Conservation (phyloP, 2,113 vertebrate genomes). For the Colaptes auratus region DNA sequence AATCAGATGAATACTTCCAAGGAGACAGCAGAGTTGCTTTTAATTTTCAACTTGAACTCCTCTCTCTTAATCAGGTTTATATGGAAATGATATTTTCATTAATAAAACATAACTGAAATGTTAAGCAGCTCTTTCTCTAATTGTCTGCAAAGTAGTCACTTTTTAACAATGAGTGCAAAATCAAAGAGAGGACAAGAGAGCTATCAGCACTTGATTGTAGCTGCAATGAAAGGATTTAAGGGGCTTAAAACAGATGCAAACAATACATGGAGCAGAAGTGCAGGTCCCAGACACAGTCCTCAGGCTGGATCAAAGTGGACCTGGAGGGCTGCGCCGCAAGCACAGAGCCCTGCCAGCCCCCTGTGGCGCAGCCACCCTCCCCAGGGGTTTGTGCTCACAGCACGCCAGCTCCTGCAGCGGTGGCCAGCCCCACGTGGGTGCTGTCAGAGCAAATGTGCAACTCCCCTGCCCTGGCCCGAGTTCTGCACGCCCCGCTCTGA, state of each 20-base stretch:
- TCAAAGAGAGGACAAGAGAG: background rate
- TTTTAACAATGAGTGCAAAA: background rate
- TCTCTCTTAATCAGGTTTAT: background rate
- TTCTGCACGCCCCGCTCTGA: background rate
- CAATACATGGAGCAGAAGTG: background rate
- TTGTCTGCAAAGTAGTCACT: background rate
- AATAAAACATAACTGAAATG: background rate
- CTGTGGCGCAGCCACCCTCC: fast-evolving
- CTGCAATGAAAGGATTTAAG: background rate
- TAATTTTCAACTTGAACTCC: background rate
- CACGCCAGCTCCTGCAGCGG: too few relatives aligned
- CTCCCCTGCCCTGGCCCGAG: background rate
- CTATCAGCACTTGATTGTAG: background rate
- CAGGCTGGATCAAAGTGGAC: background rate
- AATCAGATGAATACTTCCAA: background rate
- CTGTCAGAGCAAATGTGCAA: background rate
- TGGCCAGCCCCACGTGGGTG: too few relatives aligned
- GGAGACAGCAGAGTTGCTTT: background rate
- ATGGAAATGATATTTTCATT: background rate
- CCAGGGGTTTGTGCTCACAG: background rate
- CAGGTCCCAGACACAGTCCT: background rate
- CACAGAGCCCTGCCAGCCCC: background rate
- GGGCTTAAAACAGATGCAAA: background rate
- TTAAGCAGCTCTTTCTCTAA: background rate
- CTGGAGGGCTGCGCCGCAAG: background rate